Evolutionary conservation across 1,140 invertebrate species (phyloP), one percentile per base, ranked within the genome.

Genomic region (Drosophila biarmipes): DNA sequence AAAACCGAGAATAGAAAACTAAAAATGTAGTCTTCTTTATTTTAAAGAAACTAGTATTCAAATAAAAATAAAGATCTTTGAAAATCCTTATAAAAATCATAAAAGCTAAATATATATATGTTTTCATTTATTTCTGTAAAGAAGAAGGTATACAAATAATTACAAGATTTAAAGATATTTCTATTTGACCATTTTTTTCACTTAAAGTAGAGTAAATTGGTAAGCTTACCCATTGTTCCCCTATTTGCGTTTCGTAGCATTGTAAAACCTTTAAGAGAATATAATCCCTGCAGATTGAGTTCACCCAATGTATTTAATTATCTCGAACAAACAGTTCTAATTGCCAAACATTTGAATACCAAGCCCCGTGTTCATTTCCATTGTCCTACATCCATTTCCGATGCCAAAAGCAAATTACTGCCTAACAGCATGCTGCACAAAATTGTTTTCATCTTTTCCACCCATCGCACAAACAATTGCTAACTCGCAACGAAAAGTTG

Each of bases 401-500:
- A 51, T 5, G 10, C 24, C 17, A 12, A 31, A 37, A 45, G 21
- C 27, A 34, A 71, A 46, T 35, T 38, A 27, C 19, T 46, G 27
- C 19, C 59, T 17, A 45, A 69, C 31, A 71, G 64, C 45, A 56
- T 56, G 51, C 49, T 56, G 19, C 34, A 68, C 24, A 66, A 37
- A 54, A 55, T 37, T 54, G 24, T 46, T 45, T 45, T 46, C 64
- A 68, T 46, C 31, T 69, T 38, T 66, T 62, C 58, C 58, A 62
- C 24, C 42, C 58, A 66, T 24, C 34, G 21, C 29, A 37, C 63
- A 68, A 68, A 54, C 62, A 54, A 68, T 21, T 19, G 34, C 58
- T 38, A 66, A 66, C 62, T 66, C 34, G 24, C 34, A 63, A 8
- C n/a, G 42, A 48, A 68, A 68, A 67, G n/a, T 67, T 68, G 62